Evolutionary conservation across 2,888 invertebrate species (phyloP).

Genomic region (Microplitis deprimator): DNA sequence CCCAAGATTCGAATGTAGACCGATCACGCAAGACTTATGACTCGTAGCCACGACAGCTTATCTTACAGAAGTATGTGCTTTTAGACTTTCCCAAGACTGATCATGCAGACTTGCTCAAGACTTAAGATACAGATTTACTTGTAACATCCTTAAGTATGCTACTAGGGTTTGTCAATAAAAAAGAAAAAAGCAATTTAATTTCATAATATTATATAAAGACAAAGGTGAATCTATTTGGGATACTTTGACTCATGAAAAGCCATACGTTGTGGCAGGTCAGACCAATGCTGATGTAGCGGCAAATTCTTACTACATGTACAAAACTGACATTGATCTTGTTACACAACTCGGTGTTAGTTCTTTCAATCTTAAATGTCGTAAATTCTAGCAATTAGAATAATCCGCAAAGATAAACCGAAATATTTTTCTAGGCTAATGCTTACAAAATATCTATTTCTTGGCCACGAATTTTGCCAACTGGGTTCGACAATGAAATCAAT

Average conservation of each 20-base stretch:
- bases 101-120: too few relatives aligned
- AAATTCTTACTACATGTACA: conserved; percentile 80
- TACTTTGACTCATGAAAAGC: conserved; percentile 73
- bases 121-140: too few relatives aligned
- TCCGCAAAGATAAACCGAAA: background rate
- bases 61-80: too few relatives aligned
- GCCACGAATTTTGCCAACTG: conserved; percentile 56
- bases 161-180: too few relatives aligned
- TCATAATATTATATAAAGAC: conserved; percentile 65
- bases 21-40: too few relatives aligned
- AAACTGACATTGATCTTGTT: conserved; percentile 67
- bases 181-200: background rate
- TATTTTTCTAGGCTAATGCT: conserved; percentile 21
- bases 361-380: background rate
- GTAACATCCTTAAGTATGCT: too few relatives aligned
- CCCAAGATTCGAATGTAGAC: too few relatives aligned
- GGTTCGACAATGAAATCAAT: conserved; percentile 76
- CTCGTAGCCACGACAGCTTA: too few relatives aligned
- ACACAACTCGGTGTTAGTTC: conserved; percentile 49
- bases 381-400: background rate
- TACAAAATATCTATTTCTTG: conserved; percentile 73
- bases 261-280: conserved; percentile 74
- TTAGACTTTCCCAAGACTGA: too few relatives aligned
- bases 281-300: conserved; percentile 79
- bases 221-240: conserved; percentile 82